Percentiles rank a stretch among this genome's conserved stretches.
Evolutionary conservation across 2,888 invertebrate genomes (phyloP).

Genomic region (Eupithecia subfuscata): DNA sequence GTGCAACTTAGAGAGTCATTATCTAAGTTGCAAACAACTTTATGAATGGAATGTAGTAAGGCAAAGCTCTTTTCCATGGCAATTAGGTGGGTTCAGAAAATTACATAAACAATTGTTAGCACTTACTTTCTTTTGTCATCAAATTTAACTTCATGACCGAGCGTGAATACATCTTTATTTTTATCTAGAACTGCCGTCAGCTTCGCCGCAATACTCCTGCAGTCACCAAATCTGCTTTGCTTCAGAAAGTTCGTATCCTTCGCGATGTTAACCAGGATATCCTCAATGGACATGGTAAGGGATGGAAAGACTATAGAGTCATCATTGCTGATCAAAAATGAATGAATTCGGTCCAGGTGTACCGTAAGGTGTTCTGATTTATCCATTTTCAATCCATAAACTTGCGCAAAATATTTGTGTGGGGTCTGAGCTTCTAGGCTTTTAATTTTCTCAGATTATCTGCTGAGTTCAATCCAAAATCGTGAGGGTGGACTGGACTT

Average conservation of each 20-base stretch:
- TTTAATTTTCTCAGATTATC: not conserved
- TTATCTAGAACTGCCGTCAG: constrained; percentile 43
- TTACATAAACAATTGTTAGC: not conserved
- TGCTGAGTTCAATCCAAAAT: not conserved
- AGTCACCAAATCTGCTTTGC: constrained; percentile 35
- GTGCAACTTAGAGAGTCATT: too few relatives aligned
- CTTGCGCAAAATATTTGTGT: not conserved
- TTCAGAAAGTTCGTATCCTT: constrained; percentile 42
- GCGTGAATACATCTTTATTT: constrained; percentile 40
- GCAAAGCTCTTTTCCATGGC: too few relatives aligned
- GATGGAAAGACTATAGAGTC: constrained; percentile 46
- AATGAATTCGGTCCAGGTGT: constrained; percentile 42
- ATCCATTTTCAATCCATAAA: constrained; percentile 10
- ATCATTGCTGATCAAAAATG: constrained; percentile 45
- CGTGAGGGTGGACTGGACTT: not conserved
- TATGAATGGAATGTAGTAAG: too few relatives aligned
- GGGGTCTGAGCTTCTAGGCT: not conserved
- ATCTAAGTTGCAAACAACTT: too few relatives aligned
- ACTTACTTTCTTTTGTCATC: constrained; percentile 42
- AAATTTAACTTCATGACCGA: constrained; percentile 41
- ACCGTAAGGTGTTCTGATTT: constrained; percentile 29
- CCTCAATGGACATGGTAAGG: constrained; percentile 41
- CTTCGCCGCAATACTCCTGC: constrained; percentile 33
- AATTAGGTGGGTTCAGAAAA: too few relatives aligned
- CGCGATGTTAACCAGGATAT: constrained; percentile 48